Conservation (phyloP, 2,888 invertebrate species). For the Andrena chrysosceles region DNA sequence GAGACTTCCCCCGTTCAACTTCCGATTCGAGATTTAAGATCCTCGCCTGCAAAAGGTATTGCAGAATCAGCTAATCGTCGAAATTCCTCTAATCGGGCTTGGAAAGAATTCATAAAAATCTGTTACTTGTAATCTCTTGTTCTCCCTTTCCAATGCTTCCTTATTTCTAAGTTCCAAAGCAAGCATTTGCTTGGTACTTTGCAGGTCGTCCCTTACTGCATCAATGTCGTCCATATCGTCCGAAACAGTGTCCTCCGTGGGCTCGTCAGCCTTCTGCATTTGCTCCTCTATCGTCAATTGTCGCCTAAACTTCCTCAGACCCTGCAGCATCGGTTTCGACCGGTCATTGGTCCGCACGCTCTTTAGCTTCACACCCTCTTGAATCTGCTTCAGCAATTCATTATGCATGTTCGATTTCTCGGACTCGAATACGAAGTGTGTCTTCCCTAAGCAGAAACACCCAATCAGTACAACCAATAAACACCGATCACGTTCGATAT, state of each 20-base stretch:
- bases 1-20: slow-evolving; percentile 89
- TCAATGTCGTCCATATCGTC: slow-evolving; percentile 97
- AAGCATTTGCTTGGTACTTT: slow-evolving; percentile 96
- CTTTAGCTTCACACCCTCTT: slow-evolving; percentile 91
- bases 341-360: slow-evolving; percentile 93
- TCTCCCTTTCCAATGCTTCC: slow-evolving; percentile 93
- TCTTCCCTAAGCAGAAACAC: slow-evolving; percentile 86
- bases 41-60: slow-evolving; percentile 86
- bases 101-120: background rate
- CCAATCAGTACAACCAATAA: slow-evolving; percentile 36
- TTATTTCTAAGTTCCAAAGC: slow-evolving; percentile 94
- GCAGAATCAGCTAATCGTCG: background rate
- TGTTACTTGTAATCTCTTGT: slow-evolving; percentile 89
- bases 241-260: slow-evolving; percentile 86
- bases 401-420: slow-evolving; percentile 93
- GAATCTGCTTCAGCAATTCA: slow-evolving; percentile 92
- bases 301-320: slow-evolving; percentile 93
- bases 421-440: slow-evolving; percentile 94
- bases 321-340: slow-evolving; percentile 93
- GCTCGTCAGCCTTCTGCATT: slow-evolving; percentile 90
- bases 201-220: slow-evolving; percentile 94
- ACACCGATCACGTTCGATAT: background rate
- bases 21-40: slow-evolving; percentile 94
- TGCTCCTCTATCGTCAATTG: slow-evolving; percentile 97
- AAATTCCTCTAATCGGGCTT: background rate